Percentiles rank a stretch among this genome's conserved stretches.
Conservation (phyloP, 1,140 invertebrate species). For the Pissodes strobi region DNA sequence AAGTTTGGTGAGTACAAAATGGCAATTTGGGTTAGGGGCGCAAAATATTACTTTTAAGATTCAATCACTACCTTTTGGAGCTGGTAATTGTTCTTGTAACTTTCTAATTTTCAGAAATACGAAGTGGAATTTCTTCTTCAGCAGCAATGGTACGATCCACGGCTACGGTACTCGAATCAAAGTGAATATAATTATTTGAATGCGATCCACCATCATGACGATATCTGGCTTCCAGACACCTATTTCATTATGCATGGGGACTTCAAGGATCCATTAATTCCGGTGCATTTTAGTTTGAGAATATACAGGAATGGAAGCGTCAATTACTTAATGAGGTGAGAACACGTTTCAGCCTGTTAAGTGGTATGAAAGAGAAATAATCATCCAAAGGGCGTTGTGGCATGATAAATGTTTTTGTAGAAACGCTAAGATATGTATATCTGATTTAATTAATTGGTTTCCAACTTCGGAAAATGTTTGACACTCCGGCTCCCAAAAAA, state of each 20-base stretch:
- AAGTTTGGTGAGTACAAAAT: slow-evolving; percentile 87
- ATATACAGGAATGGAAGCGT: slow-evolving; percentile 91
- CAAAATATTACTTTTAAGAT: too few species aligned
- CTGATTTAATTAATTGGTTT: too few species aligned
- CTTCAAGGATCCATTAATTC: slow-evolving; percentile 89
- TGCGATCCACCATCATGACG: slow-evolving; percentile 86
- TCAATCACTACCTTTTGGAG: too few species aligned
- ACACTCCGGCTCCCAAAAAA: too few species aligned
- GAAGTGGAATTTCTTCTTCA: slow-evolving; percentile 91
- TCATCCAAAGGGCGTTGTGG: too few species aligned
- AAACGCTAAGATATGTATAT: too few species aligned
- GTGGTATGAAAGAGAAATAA: too few species aligned
- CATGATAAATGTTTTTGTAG: too few species aligned
- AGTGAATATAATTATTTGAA: slow-evolving; percentile 85
- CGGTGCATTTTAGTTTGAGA: slow-evolving; percentile 85
- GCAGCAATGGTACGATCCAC: slow-evolving; percentile 88
- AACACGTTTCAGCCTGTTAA: too few species aligned
- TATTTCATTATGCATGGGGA: slow-evolving; percentile 96
- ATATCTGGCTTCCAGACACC: slow-evolving; percentile 90
- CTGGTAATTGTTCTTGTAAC: background rate
- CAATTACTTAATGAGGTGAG: slow-evolving; percentile 87
- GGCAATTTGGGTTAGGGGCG: too few species aligned
- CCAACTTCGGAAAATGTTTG: too few species aligned
- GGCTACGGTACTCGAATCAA: slow-evolving; percentile 82
- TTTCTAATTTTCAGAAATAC: slow-evolving; percentile 75